Evolutionary conservation across 2,888 invertebrate genomes (phyloP), one percentile per base, ranked within the genome.

Genomic region (Amorpha juglandis): DNA sequence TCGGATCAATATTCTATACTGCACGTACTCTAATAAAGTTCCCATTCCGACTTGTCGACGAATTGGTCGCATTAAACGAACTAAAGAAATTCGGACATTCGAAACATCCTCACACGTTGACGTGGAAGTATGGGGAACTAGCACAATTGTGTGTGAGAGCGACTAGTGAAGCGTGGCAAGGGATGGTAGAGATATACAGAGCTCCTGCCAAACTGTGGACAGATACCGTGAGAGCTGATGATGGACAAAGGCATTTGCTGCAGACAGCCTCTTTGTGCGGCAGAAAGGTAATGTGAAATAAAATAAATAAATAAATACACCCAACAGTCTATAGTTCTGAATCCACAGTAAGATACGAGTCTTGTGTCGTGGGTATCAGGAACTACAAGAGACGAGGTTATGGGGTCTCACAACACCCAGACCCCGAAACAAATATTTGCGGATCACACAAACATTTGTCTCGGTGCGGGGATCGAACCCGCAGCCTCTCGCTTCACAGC

Each of bases 221-320:
- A 0, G 96, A 96, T 76, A 88, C 96, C 0, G 90, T 96, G 0
- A 85, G 94, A 27, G 92, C 93, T 21, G 91, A 94, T 68, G 93
- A 94, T 53, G 94, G 94, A 1, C 90, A 90, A 58, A 90, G 93
- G 27, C 94, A 95, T 78, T 83, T 94, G 52, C 76, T 95, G 67
- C 95, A 96, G 78, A 95, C 95, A 0, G 94, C 95, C 14, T 95
- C 95, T 0, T 89, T 96, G 33, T 96, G 96, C 78, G 96, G 96
- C 1, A 90, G 96, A 70, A 96, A 96, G 90, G 93, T 90, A 68
- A 70, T 35, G 21, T 9, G 9, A 8, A 27, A n/a, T n/a, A n/a
- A n/a, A n/a, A n/a, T n/a, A n/a, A n/a, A n/a, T n/a, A n/a, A n/a
- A n/a, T n/a, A n/a, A n/a, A n/a, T n/a, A n/a, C n/a, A n/a, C n/a